A percentile compares a stretch with the other conserved stretches of the same genome.
Evolutionary conservation across 1,140 invertebrate species (phyloP).

Genomic region (Cataglyphis hispanica): DNA sequence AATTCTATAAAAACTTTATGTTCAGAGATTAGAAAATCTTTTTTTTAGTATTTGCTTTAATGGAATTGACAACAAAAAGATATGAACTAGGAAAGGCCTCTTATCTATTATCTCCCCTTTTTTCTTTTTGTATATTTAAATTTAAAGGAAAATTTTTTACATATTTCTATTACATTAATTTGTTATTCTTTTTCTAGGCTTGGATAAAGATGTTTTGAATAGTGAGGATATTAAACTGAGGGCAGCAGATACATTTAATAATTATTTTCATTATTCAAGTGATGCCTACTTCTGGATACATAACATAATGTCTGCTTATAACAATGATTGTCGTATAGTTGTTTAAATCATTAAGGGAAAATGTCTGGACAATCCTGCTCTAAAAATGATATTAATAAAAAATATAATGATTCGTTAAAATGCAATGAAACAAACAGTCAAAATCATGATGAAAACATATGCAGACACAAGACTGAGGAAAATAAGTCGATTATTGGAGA

Average conservation of each 20-base stretch:
- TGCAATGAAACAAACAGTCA: neutral
- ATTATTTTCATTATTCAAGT: neutral
- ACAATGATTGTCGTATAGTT: neutral
- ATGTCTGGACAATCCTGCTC: neutral
- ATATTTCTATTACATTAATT: neutral
- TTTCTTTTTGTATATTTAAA: slow-evolving; percentile 7
- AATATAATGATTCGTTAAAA: neutral
- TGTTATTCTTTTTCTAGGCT: neutral
- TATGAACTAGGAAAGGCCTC: neutral
- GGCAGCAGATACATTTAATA: neutral
- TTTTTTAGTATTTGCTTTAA: neutral
- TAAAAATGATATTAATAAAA: neutral
- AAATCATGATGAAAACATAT: neutral
- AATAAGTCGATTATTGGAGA: neutral
- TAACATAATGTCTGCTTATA: neutral
- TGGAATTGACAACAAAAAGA: neutral
- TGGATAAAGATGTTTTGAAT: neutral
- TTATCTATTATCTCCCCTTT: neutral
- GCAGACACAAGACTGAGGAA: neutral
- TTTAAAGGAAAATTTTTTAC: neutral
- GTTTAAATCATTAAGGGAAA: neutral
- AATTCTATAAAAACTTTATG: neutral
- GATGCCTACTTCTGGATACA: neutral
- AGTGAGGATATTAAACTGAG: neutral
- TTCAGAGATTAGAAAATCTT: neutral